Percentiles rank a stretch among this genome's conserved stretches.
Evolutionary conservation across 2,797 vertebrate genomes (phyloP).

Genomic region (Merluccius polli): DNA sequence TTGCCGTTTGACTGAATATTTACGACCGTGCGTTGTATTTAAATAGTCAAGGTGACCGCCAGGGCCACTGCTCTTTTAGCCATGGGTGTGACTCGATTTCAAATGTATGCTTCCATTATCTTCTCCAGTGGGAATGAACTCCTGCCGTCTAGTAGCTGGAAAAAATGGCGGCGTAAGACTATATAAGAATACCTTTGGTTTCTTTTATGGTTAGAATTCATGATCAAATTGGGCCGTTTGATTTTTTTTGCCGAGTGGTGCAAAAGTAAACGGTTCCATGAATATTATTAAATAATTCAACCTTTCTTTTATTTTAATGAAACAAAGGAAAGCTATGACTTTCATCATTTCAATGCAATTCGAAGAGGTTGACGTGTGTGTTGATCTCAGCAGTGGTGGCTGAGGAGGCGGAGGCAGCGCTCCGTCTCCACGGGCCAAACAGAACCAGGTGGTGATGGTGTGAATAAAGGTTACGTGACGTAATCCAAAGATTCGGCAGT

Average conservation of each 20-base stretch:
- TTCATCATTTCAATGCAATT: not conserved
- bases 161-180: not conserved
- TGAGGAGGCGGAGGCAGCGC: not conserved
- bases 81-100: no score
- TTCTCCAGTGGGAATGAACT: no score
- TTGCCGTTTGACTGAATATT: not conserved
- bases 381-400: not conserved
- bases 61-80: not conserved
- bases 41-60: not conserved
- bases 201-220: not conserved
- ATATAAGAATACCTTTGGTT: not conserved
- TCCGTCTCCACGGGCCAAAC: constrained; percentile 13
- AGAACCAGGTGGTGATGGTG: constrained; percentile 11
- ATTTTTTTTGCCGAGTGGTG: not conserved
- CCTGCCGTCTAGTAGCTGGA: no score
- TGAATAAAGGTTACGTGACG: constrained; percentile 28
- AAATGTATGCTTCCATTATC: no score
- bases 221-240: not conserved
- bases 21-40: not conserved
- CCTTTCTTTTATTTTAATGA: not conserved
- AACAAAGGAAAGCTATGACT: not conserved
- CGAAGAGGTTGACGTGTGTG: not conserved
- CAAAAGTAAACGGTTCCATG: not conserved
- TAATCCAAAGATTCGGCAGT: constrained; percentile 27
- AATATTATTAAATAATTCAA: not conserved